Base-by-base conservation (phyloP, 2,797 vertebrate species). In the Chaetodon trifasciatus region DNA sequence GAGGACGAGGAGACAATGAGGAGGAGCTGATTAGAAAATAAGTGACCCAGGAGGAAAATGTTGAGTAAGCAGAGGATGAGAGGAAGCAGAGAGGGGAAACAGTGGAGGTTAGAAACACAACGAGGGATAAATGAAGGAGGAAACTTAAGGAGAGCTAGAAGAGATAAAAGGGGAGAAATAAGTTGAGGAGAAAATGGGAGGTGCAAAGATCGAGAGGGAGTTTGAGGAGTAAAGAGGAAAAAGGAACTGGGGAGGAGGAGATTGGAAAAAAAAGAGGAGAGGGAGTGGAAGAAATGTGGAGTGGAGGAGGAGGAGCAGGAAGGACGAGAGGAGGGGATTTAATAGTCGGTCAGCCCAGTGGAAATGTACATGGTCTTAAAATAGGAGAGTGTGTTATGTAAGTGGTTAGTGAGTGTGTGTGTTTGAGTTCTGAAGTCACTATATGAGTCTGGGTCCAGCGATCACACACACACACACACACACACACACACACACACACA, bases 341-440 rank as follows among this genome's bases (percentile, higher is more conserved):
- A 91, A 91, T 89, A 80, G 77, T 74, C 32, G 58, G 84, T 83
- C 82, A 84, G 73, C 78, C 86, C 90, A 84, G 84, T 92, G 95
- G 94, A 95, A 95, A 93, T 92, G 91, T 93, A 91, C 92, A 84
- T 88, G 89, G 56, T 91, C 94, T 91, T 92, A 94, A 95, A 95
- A 95, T 94, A 95, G 93, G 86, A 86, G 58, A 67, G 72, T 73
- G 76, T 70, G 74, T 95, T 96, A 95, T 90, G 72, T 92, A 95
- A 96, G 86, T 79, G 74, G 67, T 78, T 75, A 49, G 86, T 76
- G 78, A 83, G 81, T 82, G 86, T 76, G 81, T 42, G 58, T 60
- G 62, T 24, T 68, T 60, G 10, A 64, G 74, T 81, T 85, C 61
- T 87, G 58, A 69, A 86, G 78, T 76, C 68, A 74, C 71, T 71